Percentiles rank a stretch among this genome's conserved stretches.
These are phyloP conservation scores for Actinia tenebrosa DNA, from an alignment of 64 coral and sea anemone genomes.

Conservation along the genomic window DNA sequence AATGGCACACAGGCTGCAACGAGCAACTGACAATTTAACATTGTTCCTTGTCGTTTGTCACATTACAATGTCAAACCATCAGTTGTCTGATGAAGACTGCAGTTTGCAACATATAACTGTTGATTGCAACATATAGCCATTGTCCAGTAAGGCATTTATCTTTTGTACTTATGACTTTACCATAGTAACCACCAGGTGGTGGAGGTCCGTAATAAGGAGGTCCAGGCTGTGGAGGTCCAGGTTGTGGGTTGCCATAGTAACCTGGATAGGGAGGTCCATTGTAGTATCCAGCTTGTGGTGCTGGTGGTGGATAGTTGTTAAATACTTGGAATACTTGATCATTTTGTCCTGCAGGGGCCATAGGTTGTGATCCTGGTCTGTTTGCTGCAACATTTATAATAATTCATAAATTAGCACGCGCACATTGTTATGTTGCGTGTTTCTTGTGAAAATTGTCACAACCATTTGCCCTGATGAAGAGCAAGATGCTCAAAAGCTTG, in stretches of 20 bases:
- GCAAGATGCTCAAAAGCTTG: no score
- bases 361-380: constrained; percentile 57
- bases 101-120: not conserved
- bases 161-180: not conserved
- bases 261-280: constrained; percentile 23
- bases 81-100: no score
- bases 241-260: constrained; percentile 33
- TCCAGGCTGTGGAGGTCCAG: constrained; percentile 34
- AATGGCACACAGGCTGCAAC: no score
- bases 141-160: no score
- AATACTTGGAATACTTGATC: constrained; percentile 24
- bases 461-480: no score
- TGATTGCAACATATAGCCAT: no score
- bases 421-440: no score
- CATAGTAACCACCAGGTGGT: constrained; percentile 26
- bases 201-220: constrained; percentile 41
- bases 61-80: no score
- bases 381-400: constrained; percentile 25
- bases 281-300: constrained; percentile 38
- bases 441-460: no score
- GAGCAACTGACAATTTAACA: no score
- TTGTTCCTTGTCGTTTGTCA: no score
- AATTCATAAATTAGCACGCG: not conserved
- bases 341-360: constrained; percentile 43
- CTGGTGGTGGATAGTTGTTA: constrained; percentile 66